Evolutionary conservation across 2,797 vertebrate genomes (phyloP).

Genomic region (Siniperca undulata): DNA sequence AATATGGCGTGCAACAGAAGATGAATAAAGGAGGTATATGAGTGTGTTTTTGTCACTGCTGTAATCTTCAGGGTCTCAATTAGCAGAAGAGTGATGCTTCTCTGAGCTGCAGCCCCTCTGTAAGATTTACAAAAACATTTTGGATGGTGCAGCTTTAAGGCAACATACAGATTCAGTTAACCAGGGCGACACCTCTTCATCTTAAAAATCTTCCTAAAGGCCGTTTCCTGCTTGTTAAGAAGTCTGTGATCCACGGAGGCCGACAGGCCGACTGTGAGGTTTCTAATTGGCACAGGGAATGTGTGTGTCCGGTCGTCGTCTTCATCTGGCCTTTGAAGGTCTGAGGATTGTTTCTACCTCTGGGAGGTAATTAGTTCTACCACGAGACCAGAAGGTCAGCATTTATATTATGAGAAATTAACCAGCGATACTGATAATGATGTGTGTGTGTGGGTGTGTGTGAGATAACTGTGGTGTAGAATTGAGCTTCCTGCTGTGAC

Average conservation of each 20-base stretch:
- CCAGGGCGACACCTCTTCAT: accelerated
- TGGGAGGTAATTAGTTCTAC: slow-evolving; percentile 53
- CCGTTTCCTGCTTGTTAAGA: slow-evolving; percentile 5
- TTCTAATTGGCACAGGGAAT: slow-evolving; percentile 14
- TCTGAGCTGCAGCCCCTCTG: background rate
- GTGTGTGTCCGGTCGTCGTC: background rate
- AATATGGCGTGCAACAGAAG: background rate
- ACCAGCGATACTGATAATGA: slow-evolving; percentile 19
- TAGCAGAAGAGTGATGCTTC: background rate
- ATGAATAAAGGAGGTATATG: background rate
- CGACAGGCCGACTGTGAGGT: background rate
- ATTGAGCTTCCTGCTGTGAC: slow-evolving; percentile 3
- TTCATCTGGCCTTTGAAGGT: slow-evolving; percentile 19
- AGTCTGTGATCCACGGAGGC: background rate
- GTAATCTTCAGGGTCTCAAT: slow-evolving; percentile 7
- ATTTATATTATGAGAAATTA: slow-evolving; percentile 56
- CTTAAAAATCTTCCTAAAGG: background rate
- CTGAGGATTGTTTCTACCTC: slow-evolving; percentile 30
- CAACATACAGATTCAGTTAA: background rate
- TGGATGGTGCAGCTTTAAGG: background rate
- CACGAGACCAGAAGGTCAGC: slow-evolving; percentile 42
- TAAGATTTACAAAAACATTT: background rate
- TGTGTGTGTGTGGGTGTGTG: background rate
- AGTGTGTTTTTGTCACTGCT: background rate
- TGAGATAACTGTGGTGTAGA: slow-evolving; percentile 10